Base-by-base conservation (phyloP, 2,113 vertebrate genomes). In the Cairina moschata region DNA sequence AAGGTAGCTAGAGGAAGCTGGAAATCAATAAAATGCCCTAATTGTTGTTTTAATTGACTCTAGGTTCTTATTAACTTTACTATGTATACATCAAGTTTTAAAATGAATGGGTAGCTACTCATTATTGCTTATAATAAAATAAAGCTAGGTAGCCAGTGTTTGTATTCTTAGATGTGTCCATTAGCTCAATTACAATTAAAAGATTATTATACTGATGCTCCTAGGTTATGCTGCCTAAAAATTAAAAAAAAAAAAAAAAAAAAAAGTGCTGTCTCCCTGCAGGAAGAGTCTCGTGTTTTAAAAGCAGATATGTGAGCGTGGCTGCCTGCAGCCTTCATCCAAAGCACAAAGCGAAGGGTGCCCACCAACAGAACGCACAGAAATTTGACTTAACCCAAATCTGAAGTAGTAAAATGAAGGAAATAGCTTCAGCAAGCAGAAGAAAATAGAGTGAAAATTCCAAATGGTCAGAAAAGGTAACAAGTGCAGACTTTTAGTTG, bases 1-100 rank as follows among this genome's bases (percentile, higher is more conserved):
- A 95, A 89, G 65, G 59, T 60, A 88, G 60, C n/a, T 72, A 54
- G 67, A 79, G 69, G 25, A 44, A 84, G 74, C 60, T 79, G 71
- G 93, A 91, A 71, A 91, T 95, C 79, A 59, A 44, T 90, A 90
- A 92, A 97, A 79, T 90, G 63, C 20, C 77, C 67, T 86, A 73
- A 69, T n/a, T 88, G 65, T 95, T 84, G 65, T 83, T 95, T 97
- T 94, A 97, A 95, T 86, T 95, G 95, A 96, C 81, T 76, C 73
- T 86, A 66, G 21, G 36, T 84, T 96, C 87, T 78, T 88, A 81
- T 52, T 92, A 91, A 92, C 88, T 94, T 93, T 74, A 94, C 48
- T 59, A 48, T 81, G 38, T 69, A 50, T 92, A 78, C 34, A 31
- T 84, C 1, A 9, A 50, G 36, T 77, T 91, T 56, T 84, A 40